These are phyloP conservation scores for Anguilla rostrata DNA, from an alignment of 2,113 vertebrate genomes.

Conservation along the genomic window DNA sequence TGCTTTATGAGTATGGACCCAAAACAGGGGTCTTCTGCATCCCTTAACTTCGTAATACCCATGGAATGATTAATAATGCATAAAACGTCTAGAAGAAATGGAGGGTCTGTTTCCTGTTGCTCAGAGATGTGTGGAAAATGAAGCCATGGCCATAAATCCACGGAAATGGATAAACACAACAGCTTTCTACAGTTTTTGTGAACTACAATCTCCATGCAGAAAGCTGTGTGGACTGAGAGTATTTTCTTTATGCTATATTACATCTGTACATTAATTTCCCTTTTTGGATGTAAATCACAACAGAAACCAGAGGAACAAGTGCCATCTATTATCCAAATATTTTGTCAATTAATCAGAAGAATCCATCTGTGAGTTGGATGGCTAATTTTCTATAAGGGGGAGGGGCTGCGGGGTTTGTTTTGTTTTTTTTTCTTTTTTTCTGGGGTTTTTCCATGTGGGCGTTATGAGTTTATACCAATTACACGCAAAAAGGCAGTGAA, in stretches of 20 bases:
- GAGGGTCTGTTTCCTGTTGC: neutral
- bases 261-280: neutral
- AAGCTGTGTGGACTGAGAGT: neutral
- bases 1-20: neutral
- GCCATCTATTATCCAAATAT: neutral
- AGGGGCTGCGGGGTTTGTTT: neutral
- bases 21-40: neutral
- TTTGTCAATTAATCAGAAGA: neutral
- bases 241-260: neutral
- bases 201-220: neutral
- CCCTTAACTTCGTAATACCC: neutral
- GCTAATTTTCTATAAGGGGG: neutral
- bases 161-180: neutral
- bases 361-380: neutral
- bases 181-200: neutral
- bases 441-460: conserved; percentile 39
- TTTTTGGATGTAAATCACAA: neutral
- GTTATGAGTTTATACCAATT: conserved; percentile 46
- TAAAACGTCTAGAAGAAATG: neutral
- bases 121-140: neutral
- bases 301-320: neutral
- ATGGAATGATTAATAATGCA: neutral
- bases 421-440: conserved; percentile 13
- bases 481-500: conserved; percentile 33
- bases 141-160: neutral